Percentiles rank a stretch among this genome's conserved stretches.
These are phyloP conservation scores for Emydoidea blandingii DNA, from an alignment of 2,797 vertebrate species.

Conservation along the genomic window DNA sequence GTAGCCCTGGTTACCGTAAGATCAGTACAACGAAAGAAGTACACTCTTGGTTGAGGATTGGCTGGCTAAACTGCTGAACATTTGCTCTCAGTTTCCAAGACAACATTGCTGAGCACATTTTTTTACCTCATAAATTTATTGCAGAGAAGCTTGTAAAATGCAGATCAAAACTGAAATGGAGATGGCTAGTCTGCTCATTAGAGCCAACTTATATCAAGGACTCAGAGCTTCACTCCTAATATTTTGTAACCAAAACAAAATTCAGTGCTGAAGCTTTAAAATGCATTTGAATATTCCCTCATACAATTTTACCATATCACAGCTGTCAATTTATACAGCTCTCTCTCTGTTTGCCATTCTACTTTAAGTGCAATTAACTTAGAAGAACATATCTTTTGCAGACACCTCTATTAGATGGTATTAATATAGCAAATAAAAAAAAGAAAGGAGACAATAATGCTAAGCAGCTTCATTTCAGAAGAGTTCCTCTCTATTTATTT, in stretches of 20 bases:
- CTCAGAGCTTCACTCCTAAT: background rate
- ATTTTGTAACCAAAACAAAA: constrained; percentile 1
- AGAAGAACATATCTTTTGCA: background rate
- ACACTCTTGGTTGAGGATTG: background rate
- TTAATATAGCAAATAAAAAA: background rate
- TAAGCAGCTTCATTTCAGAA: background rate
- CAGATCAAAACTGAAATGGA: background rate
- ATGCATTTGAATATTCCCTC: background rate
- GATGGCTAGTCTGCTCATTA: background rate
- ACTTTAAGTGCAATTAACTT: background rate
- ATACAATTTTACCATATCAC: background rate
- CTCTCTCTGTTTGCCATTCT: background rate
- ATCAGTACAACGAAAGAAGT: constrained; percentile 44
- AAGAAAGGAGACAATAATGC: background rate
- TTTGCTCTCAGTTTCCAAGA: constrained; percentile 34
- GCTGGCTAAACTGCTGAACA: background rate
- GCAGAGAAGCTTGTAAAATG: constrained; percentile 30
- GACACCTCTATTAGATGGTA: background rate
- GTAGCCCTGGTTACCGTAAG: constrained; percentile 62
- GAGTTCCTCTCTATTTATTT: background rate
- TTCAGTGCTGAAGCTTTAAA: background rate
- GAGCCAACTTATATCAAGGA: background rate
- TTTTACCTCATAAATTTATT: constrained; percentile 15
- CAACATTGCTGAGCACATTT: background rate
- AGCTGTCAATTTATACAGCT: background rate